Evolutionary conservation across 2,888 invertebrate species (phyloP), one percentile per base, ranked within the genome.

Genomic region (Dynastes hyllus): DNA sequence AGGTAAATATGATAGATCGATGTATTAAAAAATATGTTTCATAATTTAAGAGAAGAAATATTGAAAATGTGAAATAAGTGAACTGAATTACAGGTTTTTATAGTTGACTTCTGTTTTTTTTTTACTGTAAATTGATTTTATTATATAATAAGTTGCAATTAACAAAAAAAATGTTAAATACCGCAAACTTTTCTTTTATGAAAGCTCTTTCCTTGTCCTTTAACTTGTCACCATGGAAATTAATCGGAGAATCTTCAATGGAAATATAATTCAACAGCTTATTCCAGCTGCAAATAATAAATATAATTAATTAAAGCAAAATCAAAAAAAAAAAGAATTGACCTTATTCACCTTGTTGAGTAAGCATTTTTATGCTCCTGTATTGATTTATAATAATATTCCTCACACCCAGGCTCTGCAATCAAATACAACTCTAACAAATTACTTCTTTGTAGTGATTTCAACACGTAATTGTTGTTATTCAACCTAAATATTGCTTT

Each of bases 391-490:
- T 95, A 92, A 88, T 98, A 98, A 85, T 94, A 95, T 81, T 93
- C 92, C 87, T 96, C 96, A 85, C 97, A 96, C 70, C 95, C 95
- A 0, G 95, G 95, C 88, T 97, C 97, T 0, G 95, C 94, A 80
- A 96, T 89, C 81, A 92, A 91, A 70, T 98, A 93, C 78, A 98
- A 90, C 84, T 96, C 96, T 85, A 98, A 90, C 2, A 98, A 90
- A 27, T 94, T 94, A 80, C 95, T 96, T 83, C 96, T 93, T 84
- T 96, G 95, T 32, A 98, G 90, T 9, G 97, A 96, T 90, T 97
- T 97, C n/a, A 98, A 90, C 80, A 98, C 94, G 86, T 98, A 98
- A 88, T 98, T 95, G 83, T 96, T 97, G 88, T 99, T 99, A 89
- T 99, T 99, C 63, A 98, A 90, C 80, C 97, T 93, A 87, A 98